Conservation (phyloP, 2,113 vertebrate genomes). For the Percopsis transmontana region DNA sequence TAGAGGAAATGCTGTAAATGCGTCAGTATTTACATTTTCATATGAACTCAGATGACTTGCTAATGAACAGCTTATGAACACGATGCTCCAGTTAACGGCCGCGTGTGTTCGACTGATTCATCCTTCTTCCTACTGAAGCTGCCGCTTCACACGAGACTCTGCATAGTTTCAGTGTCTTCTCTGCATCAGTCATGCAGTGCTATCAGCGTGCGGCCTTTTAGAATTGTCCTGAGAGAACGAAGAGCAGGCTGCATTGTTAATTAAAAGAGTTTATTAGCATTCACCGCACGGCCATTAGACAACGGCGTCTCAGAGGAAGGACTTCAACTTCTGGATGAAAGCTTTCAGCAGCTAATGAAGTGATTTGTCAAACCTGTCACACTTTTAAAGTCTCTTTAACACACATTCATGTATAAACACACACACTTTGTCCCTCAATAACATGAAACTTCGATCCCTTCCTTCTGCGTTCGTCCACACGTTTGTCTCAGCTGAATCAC, state of each 20-base stretch:
- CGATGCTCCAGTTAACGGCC: too few species aligned
- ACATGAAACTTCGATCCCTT: background rate
- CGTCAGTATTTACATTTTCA: background rate
- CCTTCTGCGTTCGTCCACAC: too few species aligned
- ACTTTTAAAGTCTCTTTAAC: background rate
- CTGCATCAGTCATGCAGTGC: conserved; percentile 45
- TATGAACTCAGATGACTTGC: background rate
- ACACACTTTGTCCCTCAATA: conserved; percentile 21
- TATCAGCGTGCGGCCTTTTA: conserved; percentile 6
- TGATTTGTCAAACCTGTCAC: conserved; percentile 23
- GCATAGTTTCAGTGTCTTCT: background rate
- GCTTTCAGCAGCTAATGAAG: background rate
- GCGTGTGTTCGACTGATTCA: too few species aligned
- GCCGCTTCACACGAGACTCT: conserved; percentile 15
- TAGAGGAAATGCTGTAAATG: background rate
- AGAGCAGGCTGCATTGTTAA: conserved; percentile 1
- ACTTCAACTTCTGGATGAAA: background rate
- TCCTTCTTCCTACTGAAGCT: conserved; percentile 8
- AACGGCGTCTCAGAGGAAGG: too few species aligned
- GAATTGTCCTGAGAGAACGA: conserved; percentile 14
- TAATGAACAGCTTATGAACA: too few species aligned
- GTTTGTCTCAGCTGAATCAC: conserved; percentile 14
- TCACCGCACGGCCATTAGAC: conserved; percentile 32
- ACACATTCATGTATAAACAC: background rate
- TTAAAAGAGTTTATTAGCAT: conserved; percentile 25